A percentile compares a stretch with the other conserved stretches of the same genome.
phyloP scores from a whole-genome alignment of 2,888 invertebrate species.

The Eristalinus aeneus region DNA sequence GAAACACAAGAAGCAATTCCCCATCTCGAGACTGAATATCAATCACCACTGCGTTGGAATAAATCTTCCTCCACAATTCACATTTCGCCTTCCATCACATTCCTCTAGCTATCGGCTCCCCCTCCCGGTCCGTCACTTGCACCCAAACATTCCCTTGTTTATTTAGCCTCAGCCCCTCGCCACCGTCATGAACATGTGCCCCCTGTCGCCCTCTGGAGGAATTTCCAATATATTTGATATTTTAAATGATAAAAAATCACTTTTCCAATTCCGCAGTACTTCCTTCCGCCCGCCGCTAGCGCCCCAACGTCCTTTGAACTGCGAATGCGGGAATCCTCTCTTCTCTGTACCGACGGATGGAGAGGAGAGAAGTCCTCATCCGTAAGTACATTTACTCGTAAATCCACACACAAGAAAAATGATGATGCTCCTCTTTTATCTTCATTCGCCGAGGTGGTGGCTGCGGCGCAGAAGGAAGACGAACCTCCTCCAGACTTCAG shows the following conservation, averaged over 20 bases:
- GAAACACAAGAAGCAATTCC: background rate
- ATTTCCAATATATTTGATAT: conserved; percentile 71
- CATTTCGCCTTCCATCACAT: background rate
- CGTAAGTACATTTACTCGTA: conserved; percentile 69
- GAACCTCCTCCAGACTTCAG: conserved; percentile 14
- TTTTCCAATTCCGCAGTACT: conserved; percentile 69
- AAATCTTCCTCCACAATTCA: background rate
- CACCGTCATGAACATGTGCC: background rate
- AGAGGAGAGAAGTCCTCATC: background rate
- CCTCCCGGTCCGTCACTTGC: background rate
- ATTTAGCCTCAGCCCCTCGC: conserved; percentile 45
- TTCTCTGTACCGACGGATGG: background rate
- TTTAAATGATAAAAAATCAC: conserved; percentile 71
- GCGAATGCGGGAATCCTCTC: conserved; percentile 57
- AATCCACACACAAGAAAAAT: conserved; percentile 69
- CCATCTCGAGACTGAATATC: background rate
- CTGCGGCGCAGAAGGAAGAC: background rate
- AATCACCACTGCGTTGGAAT: conserved; percentile 10
- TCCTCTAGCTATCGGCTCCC: background rate
- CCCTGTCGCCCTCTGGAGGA: background rate
- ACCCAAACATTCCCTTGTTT: conserved; percentile 58
- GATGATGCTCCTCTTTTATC: conserved; percentile 71
- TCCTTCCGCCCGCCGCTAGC: conserved; percentile 40
- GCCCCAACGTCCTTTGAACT: conserved; percentile 60
- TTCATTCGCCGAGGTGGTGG: conserved; percentile 46